Percentiles rank a stretch among this genome's conserved stretches.
phyloP scores from a whole-genome alignment of 1,140 invertebrate species.

The Brachionus rotundiformis region DNA sequence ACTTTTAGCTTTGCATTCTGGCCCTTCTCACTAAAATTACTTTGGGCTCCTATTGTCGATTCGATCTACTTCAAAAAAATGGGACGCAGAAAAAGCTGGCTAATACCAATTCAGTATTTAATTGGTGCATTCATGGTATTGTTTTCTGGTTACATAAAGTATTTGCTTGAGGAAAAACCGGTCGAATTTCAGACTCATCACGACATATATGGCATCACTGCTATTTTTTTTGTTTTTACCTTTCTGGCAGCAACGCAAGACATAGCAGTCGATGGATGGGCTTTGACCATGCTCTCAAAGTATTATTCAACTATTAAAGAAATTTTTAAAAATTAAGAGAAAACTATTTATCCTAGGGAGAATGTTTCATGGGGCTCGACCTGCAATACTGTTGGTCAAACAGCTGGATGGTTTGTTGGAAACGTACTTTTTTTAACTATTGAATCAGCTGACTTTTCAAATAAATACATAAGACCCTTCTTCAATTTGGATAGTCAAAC shows the following conservation, averaged over 20 bases:
- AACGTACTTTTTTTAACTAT: constrained; percentile 94
- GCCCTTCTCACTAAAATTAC: constrained; percentile 92
- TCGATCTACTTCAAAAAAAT: constrained; percentile 79
- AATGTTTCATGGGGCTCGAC: constrained; percentile 98
- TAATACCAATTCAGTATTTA: constrained; percentile 80
- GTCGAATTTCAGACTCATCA: neutral
- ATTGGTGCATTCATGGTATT: constrained; percentile 68
- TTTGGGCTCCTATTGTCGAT: constrained; percentile 98
- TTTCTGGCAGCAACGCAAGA: constrained; percentile 95
- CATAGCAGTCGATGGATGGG: constrained; percentile 99
- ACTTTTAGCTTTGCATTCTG: constrained; percentile 95
- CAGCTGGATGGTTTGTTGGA: constrained; percentile 93
- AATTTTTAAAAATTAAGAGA: too few relatives aligned
- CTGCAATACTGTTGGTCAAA: constrained; percentile 98
- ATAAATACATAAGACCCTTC: constrained; percentile 46
- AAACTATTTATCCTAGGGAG: constrained; percentile 61
- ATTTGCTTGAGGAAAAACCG: constrained; percentile 12
- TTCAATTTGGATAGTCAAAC: neutral
- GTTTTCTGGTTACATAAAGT: constrained; percentile 51
- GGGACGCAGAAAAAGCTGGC: constrained; percentile 93
- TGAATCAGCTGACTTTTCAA: constrained; percentile 83
- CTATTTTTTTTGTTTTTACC: constrained; percentile 82
- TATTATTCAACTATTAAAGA: too few relatives aligned
- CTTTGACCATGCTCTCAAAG: constrained; percentile 85
- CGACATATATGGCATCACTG: constrained; percentile 68